Percentiles rank a stretch among this genome's conserved stretches.
These are phyloP conservation scores for Athrips mouffetella DNA, from an alignment of 2,888 invertebrate species.

Conservation along the genomic window DNA sequence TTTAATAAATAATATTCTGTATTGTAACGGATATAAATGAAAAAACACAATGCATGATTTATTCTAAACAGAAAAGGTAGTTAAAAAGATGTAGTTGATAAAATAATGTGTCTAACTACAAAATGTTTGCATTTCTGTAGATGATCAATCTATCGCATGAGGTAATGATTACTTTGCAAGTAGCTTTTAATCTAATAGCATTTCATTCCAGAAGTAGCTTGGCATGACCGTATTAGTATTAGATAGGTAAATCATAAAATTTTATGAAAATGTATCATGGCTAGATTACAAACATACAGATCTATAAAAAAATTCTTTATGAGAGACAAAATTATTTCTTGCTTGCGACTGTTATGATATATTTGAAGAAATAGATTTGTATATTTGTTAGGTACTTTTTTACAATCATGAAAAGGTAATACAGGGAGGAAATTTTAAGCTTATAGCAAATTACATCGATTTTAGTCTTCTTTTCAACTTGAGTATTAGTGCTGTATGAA, in stretches of 20 bases:
- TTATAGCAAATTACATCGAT: slow-evolving; percentile 37
- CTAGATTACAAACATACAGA: neutral
- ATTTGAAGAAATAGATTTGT: slow-evolving; percentile 28
- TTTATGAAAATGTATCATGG: neutral
- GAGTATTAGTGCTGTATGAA: slow-evolving; percentile 40
- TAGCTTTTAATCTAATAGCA: slow-evolving; percentile 27
- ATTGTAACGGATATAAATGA: neutral
- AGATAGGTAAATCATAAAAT: slow-evolving; percentile 26
- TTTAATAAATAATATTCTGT: neutral
- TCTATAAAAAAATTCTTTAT: neutral
- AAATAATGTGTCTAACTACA: slow-evolving; percentile 38
- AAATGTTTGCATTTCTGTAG: slow-evolving; percentile 21
- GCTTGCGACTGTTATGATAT: slow-evolving; percentile 22
- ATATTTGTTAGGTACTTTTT: too few relatives aligned
- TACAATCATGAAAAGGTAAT: slow-evolving; percentile 25
- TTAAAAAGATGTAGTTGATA: slow-evolving; percentile 55
- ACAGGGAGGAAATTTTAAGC: slow-evolving; percentile 37
- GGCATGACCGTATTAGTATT: slow-evolving; percentile 20
- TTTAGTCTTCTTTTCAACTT: slow-evolving; percentile 58
- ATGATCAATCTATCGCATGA: slow-evolving; percentile 24
- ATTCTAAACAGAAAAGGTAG: slow-evolving; percentile 22
- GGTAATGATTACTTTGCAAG: slow-evolving; percentile 14
- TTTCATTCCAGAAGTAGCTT: slow-evolving; percentile 26
- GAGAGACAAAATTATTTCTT: neutral
- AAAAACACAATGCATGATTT: neutral